A percentile compares a stretch with the other conserved stretches of the same genome.
Conservation (phyloP, 2,888 invertebrate species). For the Tipula vernalis region DNA sequence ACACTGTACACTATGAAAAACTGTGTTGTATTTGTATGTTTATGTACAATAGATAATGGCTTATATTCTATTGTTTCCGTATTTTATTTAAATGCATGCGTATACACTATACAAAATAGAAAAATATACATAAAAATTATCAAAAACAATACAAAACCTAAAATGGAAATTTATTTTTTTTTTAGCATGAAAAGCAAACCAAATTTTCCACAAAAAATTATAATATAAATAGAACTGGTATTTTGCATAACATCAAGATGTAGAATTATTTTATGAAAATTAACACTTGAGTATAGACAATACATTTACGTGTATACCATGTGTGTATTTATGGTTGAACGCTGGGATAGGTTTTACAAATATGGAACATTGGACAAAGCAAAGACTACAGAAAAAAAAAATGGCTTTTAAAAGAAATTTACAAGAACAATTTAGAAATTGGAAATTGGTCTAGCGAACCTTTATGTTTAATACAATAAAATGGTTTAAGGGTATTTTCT, state of each 20-base stretch:
- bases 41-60: background rate
- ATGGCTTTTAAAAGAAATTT: no score
- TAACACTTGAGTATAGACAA: background rate
- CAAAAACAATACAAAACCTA: background rate
- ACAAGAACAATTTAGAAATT: no score
- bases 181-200: background rate
- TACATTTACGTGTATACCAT: no score
- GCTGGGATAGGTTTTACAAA: no score
- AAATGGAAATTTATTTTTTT: background rate
- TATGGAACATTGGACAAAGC: no score
- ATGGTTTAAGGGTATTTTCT: no score
- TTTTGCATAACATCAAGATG: background rate
- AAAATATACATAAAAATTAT: background rate
- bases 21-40: background rate
- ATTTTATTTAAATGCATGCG: background rate
- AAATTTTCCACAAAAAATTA: background rate
- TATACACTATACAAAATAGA: background rate
- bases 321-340: no score
- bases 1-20: background rate
- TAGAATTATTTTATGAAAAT: background rate
- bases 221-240: background rate
- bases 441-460: no score
- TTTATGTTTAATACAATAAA: no score
- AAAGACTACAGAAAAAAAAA: no score
- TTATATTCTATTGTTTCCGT: background rate